Conservation (phyloP, 2,113 vertebrate genomes). For the Numenius arquata region DNA sequence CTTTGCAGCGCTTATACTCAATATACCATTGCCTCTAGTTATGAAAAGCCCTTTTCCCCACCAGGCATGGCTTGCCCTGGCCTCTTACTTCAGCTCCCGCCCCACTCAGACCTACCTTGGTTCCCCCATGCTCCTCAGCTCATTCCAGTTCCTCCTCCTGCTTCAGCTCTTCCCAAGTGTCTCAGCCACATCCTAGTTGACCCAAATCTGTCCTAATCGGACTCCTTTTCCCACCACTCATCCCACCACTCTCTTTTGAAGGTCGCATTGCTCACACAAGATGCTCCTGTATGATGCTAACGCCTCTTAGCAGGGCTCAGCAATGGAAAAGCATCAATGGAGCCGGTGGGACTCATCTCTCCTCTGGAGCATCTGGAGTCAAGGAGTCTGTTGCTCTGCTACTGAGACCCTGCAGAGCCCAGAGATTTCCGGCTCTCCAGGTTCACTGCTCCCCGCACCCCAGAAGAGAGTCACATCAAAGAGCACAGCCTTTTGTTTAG, state of each 20-base stretch:
- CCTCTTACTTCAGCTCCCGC: neutral
- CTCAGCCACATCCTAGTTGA: neutral
- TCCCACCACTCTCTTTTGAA: neutral
- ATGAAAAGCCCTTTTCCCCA: neutral
- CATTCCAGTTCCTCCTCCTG: neutral
- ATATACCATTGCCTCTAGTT: neutral
- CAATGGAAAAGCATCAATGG: rapidly evolving
- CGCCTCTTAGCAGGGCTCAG: neutral
- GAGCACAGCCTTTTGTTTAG: slow-evolving; percentile 10
- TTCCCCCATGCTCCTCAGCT: neutral
- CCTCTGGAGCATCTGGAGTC: neutral
- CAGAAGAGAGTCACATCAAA: neutral
- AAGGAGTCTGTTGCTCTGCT: neutral
- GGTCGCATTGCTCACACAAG: neutral
- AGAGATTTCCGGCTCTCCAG: neutral
- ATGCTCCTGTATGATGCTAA: rapidly evolving
- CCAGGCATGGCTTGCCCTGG: neutral
- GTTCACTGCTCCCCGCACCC: neutral
- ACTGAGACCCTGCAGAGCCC: neutral
- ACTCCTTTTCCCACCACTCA: neutral
- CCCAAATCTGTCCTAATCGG: neutral
- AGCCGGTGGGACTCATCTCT: rapidly evolving
- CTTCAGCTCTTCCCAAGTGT: neutral
- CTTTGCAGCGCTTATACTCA: neutral
- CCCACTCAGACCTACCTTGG: neutral